Base-by-base conservation (phyloP, 2,113 vertebrate species). In the Alectura lathami region DNA sequence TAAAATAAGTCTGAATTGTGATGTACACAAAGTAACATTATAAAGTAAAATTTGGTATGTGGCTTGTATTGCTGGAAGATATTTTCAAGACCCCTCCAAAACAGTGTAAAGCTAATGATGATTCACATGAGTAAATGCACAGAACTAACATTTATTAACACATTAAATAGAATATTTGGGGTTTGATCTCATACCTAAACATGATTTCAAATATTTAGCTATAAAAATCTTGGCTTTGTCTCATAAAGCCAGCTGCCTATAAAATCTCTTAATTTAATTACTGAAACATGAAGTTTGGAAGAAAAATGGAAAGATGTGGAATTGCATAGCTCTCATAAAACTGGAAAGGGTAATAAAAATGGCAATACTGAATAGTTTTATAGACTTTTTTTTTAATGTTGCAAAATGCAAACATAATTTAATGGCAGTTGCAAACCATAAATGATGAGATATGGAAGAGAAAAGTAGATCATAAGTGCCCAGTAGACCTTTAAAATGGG, bases 71-170 rank as follows among this genome's bases (percentile, higher is more conserved):
- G 11, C 40, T 77, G n/a, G 47, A 75, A 96, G 36, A 38, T 50
- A 27, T 8, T 30, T 69, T 86, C 36, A 59, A 40, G 40, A 60
- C 27, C 53, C 45, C 30, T 43, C 54, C 70, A 74, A 64, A 85
- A 66, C 14, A 38, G n/a, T 22, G 29, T 66, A 67, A 67, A 56
- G n/a, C n/a, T 86, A 72, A 87, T 7, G 4, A 73, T 89, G 74
- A 75, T 73, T 38, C 26, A 62, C 13, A 30, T n/a, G 77, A 74
- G 70, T 84, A 95, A 96, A 93, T 92, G 78, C 40, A 89, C 60
- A 59, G 60, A 86, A 18, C 15, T 42, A 83, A 54, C 54, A 88
- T 24, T 68, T 67, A 56, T 3, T 66, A 6, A 34, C 69, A 73
- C 13, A 84, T 88, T 20, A 50, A 70, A 34, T 47, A 70, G 29